Evolutionary conservation across 2,797 vertebrate species (phyloP).

Genomic region (Mallotus villosus): DNA sequence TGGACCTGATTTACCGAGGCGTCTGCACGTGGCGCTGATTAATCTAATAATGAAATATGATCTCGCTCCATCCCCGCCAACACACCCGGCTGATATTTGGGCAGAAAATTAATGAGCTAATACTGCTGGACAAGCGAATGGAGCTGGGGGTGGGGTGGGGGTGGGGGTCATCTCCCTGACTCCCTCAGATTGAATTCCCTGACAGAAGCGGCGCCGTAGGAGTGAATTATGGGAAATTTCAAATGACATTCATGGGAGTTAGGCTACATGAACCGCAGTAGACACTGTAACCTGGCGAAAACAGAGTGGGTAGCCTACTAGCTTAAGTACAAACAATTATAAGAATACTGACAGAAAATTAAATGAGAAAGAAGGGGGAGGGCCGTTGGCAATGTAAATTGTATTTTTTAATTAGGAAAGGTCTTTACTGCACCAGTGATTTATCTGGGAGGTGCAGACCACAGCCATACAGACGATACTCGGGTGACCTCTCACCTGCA

Average conservation of each 20-base stretch:
- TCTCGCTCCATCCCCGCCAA: conserved; percentile 41
- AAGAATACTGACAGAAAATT: conserved; percentile 8
- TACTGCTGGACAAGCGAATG: conserved; percentile 23
- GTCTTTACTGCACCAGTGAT: too few relatives aligned
- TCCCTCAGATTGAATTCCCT: conserved; percentile 68
- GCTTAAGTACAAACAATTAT: conserved; percentile 26
- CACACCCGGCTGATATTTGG: conserved; percentile 55
- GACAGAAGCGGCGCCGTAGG: conserved; percentile 60
- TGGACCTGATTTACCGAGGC: conserved; percentile 55
- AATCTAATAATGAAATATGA: conserved; percentile 74
- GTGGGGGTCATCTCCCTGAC: conserved; percentile 58
- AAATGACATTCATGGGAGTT: conserved; percentile 67
- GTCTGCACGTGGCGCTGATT: conserved; percentile 60
- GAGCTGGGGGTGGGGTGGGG: conserved; percentile 40
- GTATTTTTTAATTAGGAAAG: too few relatives aligned
- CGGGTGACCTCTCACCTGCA: too few relatives aligned
- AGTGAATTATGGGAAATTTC: conserved; percentile 62
- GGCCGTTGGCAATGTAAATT: too few relatives aligned
- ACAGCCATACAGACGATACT: too few relatives aligned
- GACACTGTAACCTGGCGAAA: conserved; percentile 32
- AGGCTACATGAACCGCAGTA: conserved; percentile 48
- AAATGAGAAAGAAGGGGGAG: conserved; percentile 4
- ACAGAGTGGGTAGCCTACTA: not conserved
- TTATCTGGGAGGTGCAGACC: too few relatives aligned
- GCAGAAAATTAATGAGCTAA: conserved; percentile 66